These are phyloP conservation scores for Spilarctia lutea DNA, from an alignment of 2,888 invertebrate genomes.

Conservation along the genomic window DNA sequence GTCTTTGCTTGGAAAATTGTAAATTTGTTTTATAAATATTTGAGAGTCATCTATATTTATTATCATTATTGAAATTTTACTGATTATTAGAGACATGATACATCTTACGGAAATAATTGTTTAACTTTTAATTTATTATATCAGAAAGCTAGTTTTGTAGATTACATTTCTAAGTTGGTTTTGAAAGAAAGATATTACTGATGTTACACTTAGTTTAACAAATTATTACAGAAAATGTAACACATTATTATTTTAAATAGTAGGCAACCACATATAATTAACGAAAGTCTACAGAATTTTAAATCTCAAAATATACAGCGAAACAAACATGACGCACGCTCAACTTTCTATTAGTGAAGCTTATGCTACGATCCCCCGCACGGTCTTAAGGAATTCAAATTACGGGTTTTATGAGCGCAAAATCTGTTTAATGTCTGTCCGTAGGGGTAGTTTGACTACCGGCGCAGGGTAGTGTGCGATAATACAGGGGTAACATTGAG, in stretches of 20 bases:
- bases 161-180: background rate
- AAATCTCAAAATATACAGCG: background rate
- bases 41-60: background rate
- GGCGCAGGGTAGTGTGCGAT: slow-evolving; percentile 20
- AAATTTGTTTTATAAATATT: background rate
- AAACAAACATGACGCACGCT: slow-evolving; percentile 17
- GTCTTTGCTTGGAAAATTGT: slow-evolving; percentile 3
- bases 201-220: background rate
- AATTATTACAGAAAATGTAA: background rate
- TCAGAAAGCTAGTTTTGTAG: background rate
- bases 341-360: slow-evolving; percentile 24
- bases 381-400: slow-evolving; percentile 83
- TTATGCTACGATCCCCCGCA: slow-evolving; percentile 47
- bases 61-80: too few species aligned
- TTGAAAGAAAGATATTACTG: background rate
- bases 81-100: background rate
- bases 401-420: slow-evolving; percentile 81
- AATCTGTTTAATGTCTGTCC: slow-evolving; percentile 80
- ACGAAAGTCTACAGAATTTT: background rate
- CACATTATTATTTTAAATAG: background rate
- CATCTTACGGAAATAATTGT: background rate
- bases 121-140: background rate
- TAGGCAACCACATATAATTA: background rate
- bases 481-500: slow-evolving; percentile 33
- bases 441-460: slow-evolving; percentile 45